These are phyloP conservation scores for Spialia ferax DNA, from an alignment of 2,888 invertebrate genomes.

Conservation along the genomic window DNA sequence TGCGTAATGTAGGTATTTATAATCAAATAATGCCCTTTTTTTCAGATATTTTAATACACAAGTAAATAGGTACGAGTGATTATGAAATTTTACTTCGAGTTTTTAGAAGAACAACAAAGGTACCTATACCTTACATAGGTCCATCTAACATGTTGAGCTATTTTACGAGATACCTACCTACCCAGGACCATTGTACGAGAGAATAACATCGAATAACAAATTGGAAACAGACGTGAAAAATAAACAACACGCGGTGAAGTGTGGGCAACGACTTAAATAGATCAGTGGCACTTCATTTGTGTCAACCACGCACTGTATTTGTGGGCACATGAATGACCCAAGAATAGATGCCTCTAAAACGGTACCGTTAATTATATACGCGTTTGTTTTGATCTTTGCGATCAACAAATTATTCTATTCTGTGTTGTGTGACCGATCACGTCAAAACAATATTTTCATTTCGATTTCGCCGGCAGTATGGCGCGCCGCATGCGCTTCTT, in stretches of 20 bases:
- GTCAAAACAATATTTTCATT: constrained; percentile 50
- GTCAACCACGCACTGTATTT: constrained; percentile 52
- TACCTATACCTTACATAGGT: too few relatives aligned
- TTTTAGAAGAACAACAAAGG: neutral
- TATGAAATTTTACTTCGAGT: neutral
- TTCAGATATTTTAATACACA: neutral
- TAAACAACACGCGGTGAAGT: constrained; percentile 62
- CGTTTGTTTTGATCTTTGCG: constrained; percentile 54
- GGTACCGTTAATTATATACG: constrained; percentile 62
- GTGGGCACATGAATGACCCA: constrained; percentile 61
- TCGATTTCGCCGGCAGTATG: constrained; percentile 50
- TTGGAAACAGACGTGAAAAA: constrained; percentile 58
- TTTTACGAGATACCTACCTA: neutral
- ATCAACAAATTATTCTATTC: constrained; percentile 48
- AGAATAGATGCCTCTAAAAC: constrained; percentile 66
- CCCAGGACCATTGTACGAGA: constrained; percentile 52
- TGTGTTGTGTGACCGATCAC: constrained; percentile 44
- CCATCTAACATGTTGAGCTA: neutral
- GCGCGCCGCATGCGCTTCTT: constrained; percentile 37
- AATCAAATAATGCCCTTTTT: neutral
- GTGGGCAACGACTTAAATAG: constrained; percentile 65
- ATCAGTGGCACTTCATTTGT: constrained; percentile 54
- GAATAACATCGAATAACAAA: constrained; percentile 58
- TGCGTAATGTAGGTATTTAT: neutral
- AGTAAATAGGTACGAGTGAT: neutral